Percentiles rank a stretch among this genome's conserved stretches.
phyloP scores from a whole-genome alignment of 2,888 invertebrate species.

The Petrolisthes cinctipes region DNA sequence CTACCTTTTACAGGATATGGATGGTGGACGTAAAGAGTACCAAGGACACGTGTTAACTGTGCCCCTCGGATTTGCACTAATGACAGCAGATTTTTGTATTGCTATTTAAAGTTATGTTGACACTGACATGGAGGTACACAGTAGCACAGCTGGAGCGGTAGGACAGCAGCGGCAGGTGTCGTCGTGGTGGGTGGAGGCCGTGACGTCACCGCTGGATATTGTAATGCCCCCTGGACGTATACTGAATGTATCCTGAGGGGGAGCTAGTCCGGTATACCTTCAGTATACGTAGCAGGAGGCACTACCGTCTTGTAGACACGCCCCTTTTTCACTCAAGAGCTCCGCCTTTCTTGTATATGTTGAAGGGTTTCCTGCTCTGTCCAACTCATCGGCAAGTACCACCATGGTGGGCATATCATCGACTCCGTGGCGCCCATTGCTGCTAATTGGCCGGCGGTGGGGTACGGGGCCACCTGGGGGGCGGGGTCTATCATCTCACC shows the following conservation, averaged over 20 bases:
- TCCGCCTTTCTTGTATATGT: constrained; percentile 20
- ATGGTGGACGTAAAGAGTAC: too few species aligned
- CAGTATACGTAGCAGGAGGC: constrained; percentile 99
- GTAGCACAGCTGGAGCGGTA: not conserved
- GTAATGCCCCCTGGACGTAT: constrained; percentile 94
- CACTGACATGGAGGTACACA: not conserved
- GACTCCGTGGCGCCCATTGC: constrained; percentile 25
- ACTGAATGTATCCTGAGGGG: constrained; percentile 98
- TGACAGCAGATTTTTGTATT: too few species aligned
- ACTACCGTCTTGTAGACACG: constrained; percentile 75
- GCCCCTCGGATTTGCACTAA: too few species aligned
- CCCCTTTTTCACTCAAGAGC: constrained; percentile 13
- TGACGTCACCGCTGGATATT: constrained; percentile 56
- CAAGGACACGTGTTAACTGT: too few species aligned
- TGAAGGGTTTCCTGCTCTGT: constrained; percentile 17
- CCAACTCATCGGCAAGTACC: constrained; percentile 28
- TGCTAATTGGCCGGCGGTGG: constrained; percentile 57
- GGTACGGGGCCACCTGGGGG: constrained; percentile 60
- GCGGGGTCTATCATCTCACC: constrained; percentile 42
- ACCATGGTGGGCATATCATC: constrained; percentile 27
- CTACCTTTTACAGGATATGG: too few species aligned
- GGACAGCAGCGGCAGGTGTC: constrained; percentile 16
- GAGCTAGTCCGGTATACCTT: constrained; percentile 96
- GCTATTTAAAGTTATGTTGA: too few species aligned
- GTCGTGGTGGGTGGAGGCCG: constrained; percentile 12